Evolutionary conservation across 1,140 invertebrate species (phyloP).

Genomic region (honey bee (Apis mellifera)): DNA sequence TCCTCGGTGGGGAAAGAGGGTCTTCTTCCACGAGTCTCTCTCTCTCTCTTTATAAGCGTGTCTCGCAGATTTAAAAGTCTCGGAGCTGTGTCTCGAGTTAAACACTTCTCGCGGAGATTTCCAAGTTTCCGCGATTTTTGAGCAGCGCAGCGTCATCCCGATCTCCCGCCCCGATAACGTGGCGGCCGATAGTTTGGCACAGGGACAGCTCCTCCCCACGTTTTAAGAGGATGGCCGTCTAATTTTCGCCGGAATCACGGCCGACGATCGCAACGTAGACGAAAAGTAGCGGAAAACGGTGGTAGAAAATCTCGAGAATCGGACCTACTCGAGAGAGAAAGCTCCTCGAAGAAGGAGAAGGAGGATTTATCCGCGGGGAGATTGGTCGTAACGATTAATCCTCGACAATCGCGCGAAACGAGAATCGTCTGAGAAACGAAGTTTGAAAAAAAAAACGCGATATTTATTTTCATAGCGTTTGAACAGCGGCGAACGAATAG

Average conservation of each 20-base stretch:
- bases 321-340: no score
- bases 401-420: no score
- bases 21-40: no score
- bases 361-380: no score
- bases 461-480: not conserved
- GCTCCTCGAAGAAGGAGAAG: no score
- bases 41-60: no score
- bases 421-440: no score
- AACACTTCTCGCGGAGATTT: conserved; percentile 12
- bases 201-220: conserved; percentile 7
- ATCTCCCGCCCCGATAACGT: conserved; percentile 26
- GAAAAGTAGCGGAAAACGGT: conserved; percentile 13
- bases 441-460: no score
- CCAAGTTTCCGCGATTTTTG: conserved; percentile 38
- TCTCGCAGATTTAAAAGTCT: not conserved
- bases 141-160: conserved; percentile 47
- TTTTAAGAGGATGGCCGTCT: not conserved
- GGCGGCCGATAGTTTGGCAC: conserved; percentile 34
- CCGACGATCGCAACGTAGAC: conserved; percentile 43
- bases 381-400: no score
- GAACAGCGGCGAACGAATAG: not conserved
- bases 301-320: not conserved
- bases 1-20: not conserved
- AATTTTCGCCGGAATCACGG: conserved; percentile 35
- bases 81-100: not conserved